These are phyloP conservation scores for Amphipoea oculea DNA, from an alignment of 2,888 invertebrate species.

Conservation along the genomic window DNA sequence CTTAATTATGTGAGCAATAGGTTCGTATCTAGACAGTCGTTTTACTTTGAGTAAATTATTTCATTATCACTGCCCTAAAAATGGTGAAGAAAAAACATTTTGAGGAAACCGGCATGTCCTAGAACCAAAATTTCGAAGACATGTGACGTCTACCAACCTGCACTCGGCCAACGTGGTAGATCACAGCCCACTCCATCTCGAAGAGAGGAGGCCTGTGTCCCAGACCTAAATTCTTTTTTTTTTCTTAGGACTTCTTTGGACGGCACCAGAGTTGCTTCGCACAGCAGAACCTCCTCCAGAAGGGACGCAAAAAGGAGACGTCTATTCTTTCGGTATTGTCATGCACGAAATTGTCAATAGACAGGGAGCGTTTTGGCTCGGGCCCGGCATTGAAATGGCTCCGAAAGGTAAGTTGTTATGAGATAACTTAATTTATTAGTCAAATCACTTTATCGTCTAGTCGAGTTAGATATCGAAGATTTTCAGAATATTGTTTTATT, in stretches of 20 bases:
- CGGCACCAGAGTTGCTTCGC: constrained; percentile 96
- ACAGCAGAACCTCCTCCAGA: constrained; percentile 92
- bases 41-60: too few species aligned
- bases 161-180: neutral
- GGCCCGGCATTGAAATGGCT: constrained; percentile 90
- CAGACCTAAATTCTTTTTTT: neutral
- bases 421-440: neutral
- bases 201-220: neutral
- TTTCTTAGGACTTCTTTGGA: constrained; percentile 95
- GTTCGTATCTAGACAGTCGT: neutral
- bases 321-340: constrained; percentile 98
- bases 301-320: constrained; percentile 97
- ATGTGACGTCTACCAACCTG: neutral
- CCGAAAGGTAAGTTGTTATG: constrained; percentile 91
- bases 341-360: constrained; percentile 97
- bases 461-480: neutral
- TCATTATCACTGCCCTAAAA: neutral
- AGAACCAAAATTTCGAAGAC: neutral
- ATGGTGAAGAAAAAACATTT: neutral
- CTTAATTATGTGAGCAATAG: neutral
- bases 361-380: constrained; percentile 96
- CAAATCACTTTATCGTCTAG: neutral
- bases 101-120: neutral
- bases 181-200: neutral
- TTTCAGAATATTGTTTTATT: neutral